phyloP scores from a whole-genome alignment of 1,140 invertebrate species.

The Penaeus japonicus region DNA sequence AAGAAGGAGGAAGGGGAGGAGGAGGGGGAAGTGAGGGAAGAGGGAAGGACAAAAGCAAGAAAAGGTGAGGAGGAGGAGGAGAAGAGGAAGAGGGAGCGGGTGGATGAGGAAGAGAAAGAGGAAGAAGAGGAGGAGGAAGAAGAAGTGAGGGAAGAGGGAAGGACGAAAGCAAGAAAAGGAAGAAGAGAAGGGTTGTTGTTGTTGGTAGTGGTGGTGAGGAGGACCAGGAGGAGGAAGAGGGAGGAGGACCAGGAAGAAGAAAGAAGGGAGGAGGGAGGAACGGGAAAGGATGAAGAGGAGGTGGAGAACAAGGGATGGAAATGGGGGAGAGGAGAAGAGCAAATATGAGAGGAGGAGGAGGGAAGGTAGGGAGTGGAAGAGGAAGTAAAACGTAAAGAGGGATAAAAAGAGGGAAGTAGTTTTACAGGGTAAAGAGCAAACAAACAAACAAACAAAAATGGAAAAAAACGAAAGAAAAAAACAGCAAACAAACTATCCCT shows the following conservation, averaged over 20 bases:
- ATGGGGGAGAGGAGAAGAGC: too few species aligned
- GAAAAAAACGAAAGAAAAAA: background rate
- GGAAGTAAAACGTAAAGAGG: constrained; percentile 7
- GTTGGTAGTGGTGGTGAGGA: background rate
- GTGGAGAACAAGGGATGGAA: background rate
- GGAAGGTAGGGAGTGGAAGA: background rate
- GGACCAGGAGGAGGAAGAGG: background rate
- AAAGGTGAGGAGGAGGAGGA: background rate
- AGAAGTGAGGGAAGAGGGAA: background rate
- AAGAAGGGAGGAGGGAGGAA: background rate
- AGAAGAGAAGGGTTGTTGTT: background rate
- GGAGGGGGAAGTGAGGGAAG: background rate
- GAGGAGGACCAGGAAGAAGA: background rate
- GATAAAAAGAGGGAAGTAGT: background rate
- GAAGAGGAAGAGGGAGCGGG: background rate
- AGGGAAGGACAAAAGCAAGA: background rate
- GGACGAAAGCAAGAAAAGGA: background rate
- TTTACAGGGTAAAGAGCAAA: background rate
- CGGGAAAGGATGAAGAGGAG: background rate
- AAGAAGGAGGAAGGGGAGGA: background rate
- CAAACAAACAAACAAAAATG: background rate
- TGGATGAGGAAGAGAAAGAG: background rate
- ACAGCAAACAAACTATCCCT: background rate
- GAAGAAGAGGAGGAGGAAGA: background rate
- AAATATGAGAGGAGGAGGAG: background rate